A percentile compares a stretch with the other conserved stretches of the same genome.
Conservation (phyloP, 2,113 vertebrate genomes). For the Cathartes aura region DNA sequence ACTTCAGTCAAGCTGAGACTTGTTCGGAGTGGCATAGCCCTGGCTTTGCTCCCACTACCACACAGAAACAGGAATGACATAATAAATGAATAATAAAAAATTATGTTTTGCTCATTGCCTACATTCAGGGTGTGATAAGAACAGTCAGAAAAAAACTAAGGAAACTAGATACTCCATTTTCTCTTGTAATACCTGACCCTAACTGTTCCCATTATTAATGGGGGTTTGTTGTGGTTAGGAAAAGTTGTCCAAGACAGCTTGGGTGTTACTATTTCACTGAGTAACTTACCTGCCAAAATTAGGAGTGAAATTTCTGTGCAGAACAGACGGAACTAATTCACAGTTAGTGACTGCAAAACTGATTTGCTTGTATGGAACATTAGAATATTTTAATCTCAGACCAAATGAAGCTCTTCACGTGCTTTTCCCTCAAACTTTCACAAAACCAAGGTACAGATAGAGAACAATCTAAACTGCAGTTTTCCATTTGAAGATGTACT, state of each 20-base stretch:
- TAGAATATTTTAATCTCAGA: background rate
- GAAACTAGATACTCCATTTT: background rate
- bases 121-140: background rate
- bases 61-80: background rate
- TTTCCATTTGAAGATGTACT: background rate
- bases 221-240: background rate
- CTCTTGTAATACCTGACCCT: background rate
- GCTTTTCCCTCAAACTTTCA: background rate
- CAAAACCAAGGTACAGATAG: background rate
- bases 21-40: background rate
- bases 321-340: background rate
- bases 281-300: background rate
- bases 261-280: background rate
- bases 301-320: background rate
- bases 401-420: background rate
- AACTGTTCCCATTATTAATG: background rate
- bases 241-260: background rate
- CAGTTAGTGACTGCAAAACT: background rate
- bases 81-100: background rate
- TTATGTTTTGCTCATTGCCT: background rate
- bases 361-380: background rate
- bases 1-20: background rate
- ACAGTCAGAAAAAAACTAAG: background rate
- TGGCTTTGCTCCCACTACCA: background rate
- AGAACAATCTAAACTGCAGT: background rate